A percentile compares a stretch with the other conserved stretches of the same genome.
Conservation (phyloP, 1,140 invertebrate genomes). For the Drosophila lacteicornis region DNA sequence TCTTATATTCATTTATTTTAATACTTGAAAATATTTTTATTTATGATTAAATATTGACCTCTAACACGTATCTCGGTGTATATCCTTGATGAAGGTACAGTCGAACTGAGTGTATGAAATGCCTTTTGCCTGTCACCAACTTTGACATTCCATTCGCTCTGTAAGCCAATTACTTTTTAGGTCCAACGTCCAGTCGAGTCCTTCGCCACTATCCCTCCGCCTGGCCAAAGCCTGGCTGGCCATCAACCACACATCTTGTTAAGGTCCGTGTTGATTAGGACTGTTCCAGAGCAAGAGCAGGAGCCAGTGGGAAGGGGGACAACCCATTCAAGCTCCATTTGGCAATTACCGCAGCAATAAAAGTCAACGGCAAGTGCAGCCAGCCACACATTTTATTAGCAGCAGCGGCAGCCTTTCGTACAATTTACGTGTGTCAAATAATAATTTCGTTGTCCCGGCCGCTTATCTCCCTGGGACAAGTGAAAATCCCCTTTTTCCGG, state of each 20-base stretch:
- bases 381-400: conserved; percentile 58
- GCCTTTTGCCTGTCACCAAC: conserved; percentile 40
- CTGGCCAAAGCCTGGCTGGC: conserved; percentile 15
- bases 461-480: conserved; percentile 44
- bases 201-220: no score
- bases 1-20: not conserved
- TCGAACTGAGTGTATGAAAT: conserved; percentile 25
- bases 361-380: conserved; percentile 74
- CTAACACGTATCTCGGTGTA: conserved; percentile 2
- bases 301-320: not conserved
- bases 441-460: conserved; percentile 74
- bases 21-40: not conserved
- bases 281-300: not conserved
- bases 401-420: conserved; percentile 27
- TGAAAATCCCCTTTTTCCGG: conserved; percentile 55
- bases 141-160: conserved; percentile 71
- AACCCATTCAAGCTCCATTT: conserved; percentile 78
- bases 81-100: conserved; percentile 53
- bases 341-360: conserved; percentile 83
- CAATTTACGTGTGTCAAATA: conserved; percentile 83
- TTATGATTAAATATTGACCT: not conserved
- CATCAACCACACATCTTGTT: conserved; percentile 58
- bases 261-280: conserved; percentile 58
- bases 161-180: conserved; percentile 77
- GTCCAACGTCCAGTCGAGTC: conserved; percentile 1